These are phyloP conservation scores for Schizotus pectinicornis DNA, from an alignment of 2,888 invertebrate species.

Conservation along the genomic window DNA sequence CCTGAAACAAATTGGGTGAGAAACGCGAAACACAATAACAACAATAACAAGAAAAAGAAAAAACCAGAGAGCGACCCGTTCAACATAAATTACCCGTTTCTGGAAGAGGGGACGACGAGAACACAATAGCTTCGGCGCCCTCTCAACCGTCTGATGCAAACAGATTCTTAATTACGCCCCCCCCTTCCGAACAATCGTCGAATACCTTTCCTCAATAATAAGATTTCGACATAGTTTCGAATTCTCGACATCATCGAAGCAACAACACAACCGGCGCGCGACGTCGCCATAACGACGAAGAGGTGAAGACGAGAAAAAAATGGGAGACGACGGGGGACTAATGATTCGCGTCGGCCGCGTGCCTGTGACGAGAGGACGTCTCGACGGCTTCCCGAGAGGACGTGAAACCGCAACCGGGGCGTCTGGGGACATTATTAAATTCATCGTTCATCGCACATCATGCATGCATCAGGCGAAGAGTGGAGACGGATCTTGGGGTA, in stretches of 20 bases:
- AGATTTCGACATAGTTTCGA: too few species aligned
- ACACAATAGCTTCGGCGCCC: background rate
- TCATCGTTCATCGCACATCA: slow-evolving; percentile 27
- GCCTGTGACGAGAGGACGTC: slow-evolving; percentile 1
- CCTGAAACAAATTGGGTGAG: background rate
- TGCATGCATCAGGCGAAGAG: slow-evolving; percentile 18
- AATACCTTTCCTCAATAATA: background rate
- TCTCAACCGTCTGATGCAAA: slow-evolving; percentile 13
- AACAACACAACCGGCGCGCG: slow-evolving; percentile 1
- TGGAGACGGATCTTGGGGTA: slow-evolving; percentile 10
- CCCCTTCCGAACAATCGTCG: too few species aligned
- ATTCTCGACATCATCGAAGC: background rate
- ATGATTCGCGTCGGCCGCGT: background rate
- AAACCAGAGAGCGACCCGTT: slow-evolving; percentile 18
- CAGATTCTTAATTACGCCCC: slow-evolving; percentile 24
- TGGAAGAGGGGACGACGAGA: slow-evolving; percentile 7
- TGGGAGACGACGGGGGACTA: too few species aligned
- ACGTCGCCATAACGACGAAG: too few species aligned
- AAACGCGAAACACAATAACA: slow-evolving; percentile 14
- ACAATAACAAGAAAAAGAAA: slow-evolving; percentile 11
- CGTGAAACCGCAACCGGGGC: slow-evolving; percentile 15
- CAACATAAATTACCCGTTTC: slow-evolving; percentile 22
- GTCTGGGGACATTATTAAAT: slow-evolving; percentile 26
- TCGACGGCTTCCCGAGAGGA: slow-evolving; percentile 9
- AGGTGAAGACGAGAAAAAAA: too few species aligned